Evolutionary conservation across 2,113 vertebrate species (phyloP), one percentile per base, ranked within the genome.

Genomic region (Eptatretus burgeri): DNA sequence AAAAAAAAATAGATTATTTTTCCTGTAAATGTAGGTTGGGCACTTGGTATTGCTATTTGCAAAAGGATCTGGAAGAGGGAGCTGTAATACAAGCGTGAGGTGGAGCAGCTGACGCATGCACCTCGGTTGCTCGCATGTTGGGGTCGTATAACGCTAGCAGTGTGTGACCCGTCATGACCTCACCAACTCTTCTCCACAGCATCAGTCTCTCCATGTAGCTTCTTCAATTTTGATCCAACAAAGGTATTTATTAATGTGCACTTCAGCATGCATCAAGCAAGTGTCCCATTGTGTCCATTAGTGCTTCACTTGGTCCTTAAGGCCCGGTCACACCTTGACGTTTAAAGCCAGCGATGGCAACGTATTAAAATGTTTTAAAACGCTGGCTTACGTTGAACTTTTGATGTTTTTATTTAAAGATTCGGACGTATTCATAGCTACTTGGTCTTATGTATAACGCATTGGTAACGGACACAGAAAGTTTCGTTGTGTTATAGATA

Each of bases 1-100:
- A n/a, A n/a, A 53, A 53, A 53, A 53, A 10, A 53, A 53, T 53
- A 10, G 10, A 53, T 53, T 53, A 10, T 53, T 53, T 10, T 53
- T 53, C 52, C 52, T 53, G 52, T 53, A 53, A 53, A 53, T 53
- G 52, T 53, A n/a, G n/a, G 52, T 53, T 53, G 10, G 52, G 52
- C 10, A 53, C 10, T 53, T 53, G 10, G 10, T 10, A 53, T 53
- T 53, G 52, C 52, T 10, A 53, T 53, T 53, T 53, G 52, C 52
- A 10, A 53, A 53, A 53, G 10, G 52, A 53, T 53, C 10, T 10
- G 52, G 10, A 10, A 53, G 52, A 53, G 10, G 52, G 52, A 53
- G 52, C 52, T 53, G 10, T 53, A 53, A 53, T 53, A 53, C 52
- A 53, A 53, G 52, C 52, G 52, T 53, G 52, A 53, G 52, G 52